Base-by-base conservation (phyloP, 1,140 invertebrate species). In the Nomia melanderi region DNA sequence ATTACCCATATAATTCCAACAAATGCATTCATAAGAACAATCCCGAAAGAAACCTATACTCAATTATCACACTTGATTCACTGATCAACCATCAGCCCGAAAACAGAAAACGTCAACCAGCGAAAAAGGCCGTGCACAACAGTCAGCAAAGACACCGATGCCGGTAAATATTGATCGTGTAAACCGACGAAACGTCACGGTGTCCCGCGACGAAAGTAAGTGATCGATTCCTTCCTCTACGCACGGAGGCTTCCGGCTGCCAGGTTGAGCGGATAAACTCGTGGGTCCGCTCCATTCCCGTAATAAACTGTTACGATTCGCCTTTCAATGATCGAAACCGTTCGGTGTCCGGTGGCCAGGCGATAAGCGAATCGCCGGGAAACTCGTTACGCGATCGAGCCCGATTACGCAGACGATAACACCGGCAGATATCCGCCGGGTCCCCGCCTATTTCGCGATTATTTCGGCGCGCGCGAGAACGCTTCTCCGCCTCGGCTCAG, bases 381-480 rank as follows among this genome's bases (percentile, higher is more conserved):
- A 44, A 41, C 23, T 17, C 20, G 33, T 56, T 27, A 39, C 17
- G 36, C 31, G 66, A 69, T 70, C 27, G 39, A 39, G 17, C 20
- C 25, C 31, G 50, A 29, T 56, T 2, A 0, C 27, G 7, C 20
- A 12, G 17, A 4, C 25, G 53, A 70, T 54, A 70, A 31, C 23
- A 12, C 14, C 41, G 11, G 2, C 8, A 7, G 50, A 56, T 29
- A 1, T 7, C 2, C 25, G 36, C 1, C 12, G 0, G 1, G 33
- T 25, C 20, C 9, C 27, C 27, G 33, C 47, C 29, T 44, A 29
- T 25, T 44, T 44, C 25, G 0, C 23, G 17, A 31, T 2, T 1
- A 53, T 63, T 72, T 72, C 62, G 56, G 69, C 69, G 69, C 57
- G 69, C 31, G 41, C 14, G 36, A n/a, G 56, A 70, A 57, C 36